Evolutionary conservation across 2,797 vertebrate species (phyloP), one percentile per base, ranked within the genome.

Genomic region (Rhinichthys osculus): DNA sequence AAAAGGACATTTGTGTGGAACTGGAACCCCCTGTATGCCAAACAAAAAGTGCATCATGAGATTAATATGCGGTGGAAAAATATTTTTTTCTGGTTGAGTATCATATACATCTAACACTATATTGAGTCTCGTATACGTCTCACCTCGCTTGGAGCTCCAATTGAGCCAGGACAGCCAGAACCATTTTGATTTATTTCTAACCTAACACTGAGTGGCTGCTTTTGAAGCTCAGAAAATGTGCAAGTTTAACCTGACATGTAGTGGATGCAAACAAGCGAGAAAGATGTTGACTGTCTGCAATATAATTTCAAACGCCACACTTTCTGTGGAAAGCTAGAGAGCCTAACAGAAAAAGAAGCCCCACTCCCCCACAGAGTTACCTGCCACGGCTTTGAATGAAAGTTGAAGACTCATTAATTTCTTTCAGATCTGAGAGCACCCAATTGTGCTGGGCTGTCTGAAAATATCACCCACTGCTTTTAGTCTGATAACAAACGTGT

Each of bases 361-460:
- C 5, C 67, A 40, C 40, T 62, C 70, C 54, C 64, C 81, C 81
- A 64, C 81, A 44, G 81, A 62, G 81, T 59, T 64, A 80, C 52
- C 77, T 71, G 40, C 57, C 54, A 52, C 1, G 16, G 69, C 54
- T 74, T 59, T 52, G 57, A 85, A 52, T 16, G 27, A 78, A 66
- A 64, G 1, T 19, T 76, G 47, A 86, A 59, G 74, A 87, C 64
- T 59, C 81, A 70, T 50, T 67, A 71, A 62, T 44, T 86, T 83
- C 33, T 72, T 70, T 64, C 40, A 73, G 66, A 85, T 80, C 76
- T 80, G 40, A 85, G 69, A 85, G 77, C 67, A 64, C 27, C 59
- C 84, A 72, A 71, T 85, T 50, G 67, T 80, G 67, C 78, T 27
- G 9, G 67, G 84, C 77, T 85, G 76, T 80, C 84, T 64, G 78